Conservation (phyloP, 1,140 invertebrate species). For the Dryas iulia region DNA sequence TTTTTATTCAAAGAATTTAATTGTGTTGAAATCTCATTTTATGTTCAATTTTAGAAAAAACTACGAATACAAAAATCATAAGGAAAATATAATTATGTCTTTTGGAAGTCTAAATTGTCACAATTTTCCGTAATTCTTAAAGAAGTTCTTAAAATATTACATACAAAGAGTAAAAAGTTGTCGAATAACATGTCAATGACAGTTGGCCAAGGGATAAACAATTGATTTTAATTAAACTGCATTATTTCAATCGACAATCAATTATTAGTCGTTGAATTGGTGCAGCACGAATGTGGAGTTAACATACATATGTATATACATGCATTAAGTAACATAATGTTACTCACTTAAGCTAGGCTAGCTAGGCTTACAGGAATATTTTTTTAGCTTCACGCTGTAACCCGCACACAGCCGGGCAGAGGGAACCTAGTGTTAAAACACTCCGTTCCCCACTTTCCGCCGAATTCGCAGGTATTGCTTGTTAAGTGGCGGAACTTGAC, state of each 20-base stretch:
- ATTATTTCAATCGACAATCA: constrained; percentile 52
- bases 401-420: too few relatives aligned
- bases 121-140: too few relatives aligned
- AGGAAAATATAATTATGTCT: too few relatives aligned
- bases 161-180: background rate
- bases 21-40: too few relatives aligned
- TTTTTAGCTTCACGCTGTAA: too few relatives aligned
- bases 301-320: constrained; percentile 1
- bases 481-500: too few relatives aligned
- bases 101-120: too few relatives aligned
- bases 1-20: too few relatives aligned
- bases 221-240: constrained; percentile 64
- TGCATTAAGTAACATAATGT: background rate
- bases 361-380: background rate
- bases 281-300: background rate
- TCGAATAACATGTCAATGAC: constrained; percentile 22
- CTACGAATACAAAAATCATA: background rate
- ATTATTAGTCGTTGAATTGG: constrained; percentile 41
- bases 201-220: constrained; percentile 41
- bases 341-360: background rate
- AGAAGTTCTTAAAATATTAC: too few relatives aligned
- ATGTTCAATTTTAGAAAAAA: background rate
- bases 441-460: too few relatives aligned
- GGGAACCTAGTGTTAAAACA: too few relatives aligned
- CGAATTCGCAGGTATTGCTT: too few relatives aligned